phyloP scores from a whole-genome alignment of 2,113 vertebrate species.

The Colaptes auratus region DNA sequence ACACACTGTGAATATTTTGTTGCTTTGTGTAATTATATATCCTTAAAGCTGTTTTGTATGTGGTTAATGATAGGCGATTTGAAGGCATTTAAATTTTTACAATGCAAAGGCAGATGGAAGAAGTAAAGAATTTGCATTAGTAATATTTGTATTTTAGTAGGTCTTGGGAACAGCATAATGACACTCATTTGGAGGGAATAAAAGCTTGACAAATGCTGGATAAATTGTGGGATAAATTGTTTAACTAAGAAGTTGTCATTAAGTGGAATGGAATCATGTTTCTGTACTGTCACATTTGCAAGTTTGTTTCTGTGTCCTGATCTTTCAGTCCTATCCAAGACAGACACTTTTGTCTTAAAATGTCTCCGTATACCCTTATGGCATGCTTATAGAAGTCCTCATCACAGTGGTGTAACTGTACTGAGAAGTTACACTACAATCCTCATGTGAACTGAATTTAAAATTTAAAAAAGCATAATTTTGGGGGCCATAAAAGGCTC shows the following conservation, averaged over 20 bases:
- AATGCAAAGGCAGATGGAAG: neutral
- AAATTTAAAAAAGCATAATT: no score
- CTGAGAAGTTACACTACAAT: neutral
- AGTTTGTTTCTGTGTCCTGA: neutral
- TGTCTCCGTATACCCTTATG: fast-evolving
- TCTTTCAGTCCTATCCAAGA: neutral
- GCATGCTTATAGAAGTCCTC: neutral
- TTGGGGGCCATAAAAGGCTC: neutral
- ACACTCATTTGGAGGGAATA: neutral
- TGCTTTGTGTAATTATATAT: neutral
- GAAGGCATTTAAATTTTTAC: neutral
- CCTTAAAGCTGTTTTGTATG: neutral
- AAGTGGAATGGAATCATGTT: neutral
- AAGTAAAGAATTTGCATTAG: neutral
- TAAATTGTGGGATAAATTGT: neutral
- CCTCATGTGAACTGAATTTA: neutral
- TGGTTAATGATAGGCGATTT: neutral
- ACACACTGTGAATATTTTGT: neutral
- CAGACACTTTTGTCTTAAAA: neutral
- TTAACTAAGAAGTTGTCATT: neutral
- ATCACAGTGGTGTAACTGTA: neutral
- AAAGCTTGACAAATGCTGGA: neutral
- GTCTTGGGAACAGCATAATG: neutral
- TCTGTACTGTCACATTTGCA: neutral
- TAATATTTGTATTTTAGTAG: neutral